Evolutionary conservation across 1,140 invertebrate species (phyloP).

Genomic region (Heterodera carotae): DNA sequence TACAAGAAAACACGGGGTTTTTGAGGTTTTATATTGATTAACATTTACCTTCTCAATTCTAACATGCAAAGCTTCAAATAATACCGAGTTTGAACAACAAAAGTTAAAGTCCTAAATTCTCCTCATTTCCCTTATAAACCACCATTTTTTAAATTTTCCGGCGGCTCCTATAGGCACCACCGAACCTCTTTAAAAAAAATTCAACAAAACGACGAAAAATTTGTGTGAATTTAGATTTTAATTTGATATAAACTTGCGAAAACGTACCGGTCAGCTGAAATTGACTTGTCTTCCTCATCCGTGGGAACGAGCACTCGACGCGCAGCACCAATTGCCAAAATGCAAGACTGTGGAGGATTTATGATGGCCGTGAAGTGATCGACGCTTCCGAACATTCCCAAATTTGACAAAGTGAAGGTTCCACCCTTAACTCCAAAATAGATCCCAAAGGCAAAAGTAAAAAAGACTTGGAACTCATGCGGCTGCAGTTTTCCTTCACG

Average conservation of each 20-base stretch:
- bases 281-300: constrained; percentile 48
- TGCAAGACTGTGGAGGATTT: constrained; percentile 75
- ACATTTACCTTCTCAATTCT: too few relatives aligned
- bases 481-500: constrained; percentile 90
- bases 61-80: too few relatives aligned
- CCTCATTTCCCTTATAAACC: too few relatives aligned
- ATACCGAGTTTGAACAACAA: too few relatives aligned
- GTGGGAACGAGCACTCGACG: constrained; percentile 70
- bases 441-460: constrained; percentile 15
- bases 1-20: too few relatives aligned
- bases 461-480: constrained; percentile 90
- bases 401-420: constrained; percentile 85
- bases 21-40: too few relatives aligned
- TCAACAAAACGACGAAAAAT: constrained; percentile 18
- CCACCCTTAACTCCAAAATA: constrained; percentile 71
- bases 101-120: too few relatives aligned
- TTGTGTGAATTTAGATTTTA: neutral
- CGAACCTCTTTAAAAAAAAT: too few relatives aligned
- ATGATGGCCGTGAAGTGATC: constrained; percentile 74
- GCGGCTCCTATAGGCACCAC: too few relatives aligned
- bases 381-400: constrained; percentile 90
- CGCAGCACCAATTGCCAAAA: constrained; percentile 73
- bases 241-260: neutral
- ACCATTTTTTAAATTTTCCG: too few relatives aligned
- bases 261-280: constrained; percentile 19